Evolutionary conservation across 2,113 vertebrate species (phyloP).

Genomic region (Nicator chloris): DNA sequence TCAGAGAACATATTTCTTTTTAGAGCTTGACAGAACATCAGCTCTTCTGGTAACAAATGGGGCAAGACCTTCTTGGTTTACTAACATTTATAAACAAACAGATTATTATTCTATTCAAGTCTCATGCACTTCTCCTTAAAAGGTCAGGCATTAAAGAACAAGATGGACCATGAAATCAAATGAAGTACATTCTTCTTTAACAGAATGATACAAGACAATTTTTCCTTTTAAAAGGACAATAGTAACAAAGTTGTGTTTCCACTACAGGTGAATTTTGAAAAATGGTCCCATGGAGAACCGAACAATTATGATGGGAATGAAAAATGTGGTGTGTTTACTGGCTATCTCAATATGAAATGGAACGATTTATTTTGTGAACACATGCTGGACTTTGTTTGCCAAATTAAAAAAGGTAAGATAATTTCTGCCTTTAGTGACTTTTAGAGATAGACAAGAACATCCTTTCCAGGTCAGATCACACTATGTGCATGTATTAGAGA

Average conservation of each 20-base stretch:
- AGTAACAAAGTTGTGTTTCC: neutral
- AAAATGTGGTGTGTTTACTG: conserved; percentile 77
- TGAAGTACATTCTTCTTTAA: neutral
- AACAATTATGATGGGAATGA: conserved; percentile 88
- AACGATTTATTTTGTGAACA: conserved; percentile 87
- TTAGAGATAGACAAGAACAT: neutral
- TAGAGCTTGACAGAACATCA: neutral
- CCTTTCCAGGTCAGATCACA: neutral
- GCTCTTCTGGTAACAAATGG: neutral
- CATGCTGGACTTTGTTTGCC: conserved; percentile 84
- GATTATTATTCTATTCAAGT: neutral
- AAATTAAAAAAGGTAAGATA: conserved; percentile 85
- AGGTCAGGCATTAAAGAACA: neutral
- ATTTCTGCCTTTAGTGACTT: neutral
- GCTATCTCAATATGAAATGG: conserved; percentile 73
- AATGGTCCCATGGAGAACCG: conserved; percentile 86
- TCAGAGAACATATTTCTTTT: neutral
- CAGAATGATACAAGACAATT: neutral
- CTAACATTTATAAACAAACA: neutral
- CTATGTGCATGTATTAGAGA: neutral
- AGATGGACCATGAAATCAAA: neutral
- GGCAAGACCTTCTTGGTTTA: neutral
- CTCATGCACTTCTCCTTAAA: neutral
- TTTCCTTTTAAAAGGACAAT: neutral
- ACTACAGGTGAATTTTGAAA: conserved; percentile 79